Evolutionary conservation across 2,797 vertebrate genomes (phyloP), one percentile per base, ranked within the genome.

Genomic region (Pyrocephalus nanus): DNA sequence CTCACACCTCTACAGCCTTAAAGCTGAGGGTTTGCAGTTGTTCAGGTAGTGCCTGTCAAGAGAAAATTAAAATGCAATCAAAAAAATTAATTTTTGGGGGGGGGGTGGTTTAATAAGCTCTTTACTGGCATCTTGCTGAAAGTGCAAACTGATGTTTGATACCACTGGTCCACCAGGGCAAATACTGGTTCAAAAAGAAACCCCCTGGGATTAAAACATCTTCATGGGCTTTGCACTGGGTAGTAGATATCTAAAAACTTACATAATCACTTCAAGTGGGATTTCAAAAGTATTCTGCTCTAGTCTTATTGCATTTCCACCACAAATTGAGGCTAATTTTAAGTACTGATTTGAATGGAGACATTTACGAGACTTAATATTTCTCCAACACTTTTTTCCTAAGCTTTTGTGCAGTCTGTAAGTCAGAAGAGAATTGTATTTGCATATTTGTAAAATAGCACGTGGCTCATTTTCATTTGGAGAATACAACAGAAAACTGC

Each of bases 211-310:
- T 60, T 38, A 57, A 91, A 83, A 30, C 14, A 40, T 40, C 45
- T 45, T 80, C 32, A 11, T 5, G 32, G 38, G 40, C 61, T 92
- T 80, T 78, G 36, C 1, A 2, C 8, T 50, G 62, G 32, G 40
- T 34, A 12, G 61, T 4, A 85, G 45, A n/a, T 53, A 38, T 12
- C 76, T 72, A 50, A 11, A 21, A 85, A 79, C 29, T 78, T 65
- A 17, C 12, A 64, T 32, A 91, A 85, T 34, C 50, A 32, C 25
- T 36, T 36, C 65, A 72, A 77, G 70, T 45, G 73, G 61, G 43
- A 86, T 92, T 93, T 90, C 86, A 84, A 9, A 90, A 66, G n/a
- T 86, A 34, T 88, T 86, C 60, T 86, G 15, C 53, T 85, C 42
- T 9, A 67, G 42, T 65, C 22, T 45, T 47, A n/a, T 0, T 76